Evolutionary conservation across 2,888 invertebrate genomes (phyloP), one percentile per base, ranked within the genome.

Genomic region (Pimpla rufipes): DNA sequence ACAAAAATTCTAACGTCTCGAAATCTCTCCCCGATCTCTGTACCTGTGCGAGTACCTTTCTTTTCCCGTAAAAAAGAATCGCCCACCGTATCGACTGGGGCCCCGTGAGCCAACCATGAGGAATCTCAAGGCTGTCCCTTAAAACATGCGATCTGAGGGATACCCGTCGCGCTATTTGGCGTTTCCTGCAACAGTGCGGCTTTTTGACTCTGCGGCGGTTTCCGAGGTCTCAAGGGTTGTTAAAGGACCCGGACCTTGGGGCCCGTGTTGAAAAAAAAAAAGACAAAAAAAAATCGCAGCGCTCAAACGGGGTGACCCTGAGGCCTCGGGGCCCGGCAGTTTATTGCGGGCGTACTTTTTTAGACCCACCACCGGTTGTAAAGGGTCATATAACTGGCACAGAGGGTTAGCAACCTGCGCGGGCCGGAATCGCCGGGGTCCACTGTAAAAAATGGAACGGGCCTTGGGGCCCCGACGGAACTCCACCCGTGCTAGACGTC

Each of bases 181-280:
- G 88, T 88, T 93, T 93, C 93, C 93, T 92, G 91, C 91, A 93
- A 93, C 90, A 92, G 89, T 89, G 90, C 85, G 91, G 92, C 90
- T 89, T 91, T 88, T 90, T 84, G 85, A 84, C 86, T 87, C 88
- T 75, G 81, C 67, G 83, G 88, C n/a, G 87, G 81, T 29, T 29
- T 80, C 80, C 84, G 86, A 82, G 88, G 88, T 89, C 90, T 91
- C 89, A 92, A 93, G 92, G 92, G 92, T 93, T 93, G 92, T 91
- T 90, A 92, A 91, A 90, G 47, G 89, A 78, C 23, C 47, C 52
- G 88, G 83, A 85, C 52, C 79, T 50, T 77, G 73, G 47, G 70
- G 7, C 7, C 71, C 79, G 71, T 59, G 73, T 85, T 29, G 89
- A 89, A 90, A 91, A 90, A n/a, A n/a, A n/a, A n/a, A n/a, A n/a